These are phyloP conservation scores for Urechis unicinctus DNA, from an alignment of 2,888 invertebrate species.

Conservation along the genomic window DNA sequence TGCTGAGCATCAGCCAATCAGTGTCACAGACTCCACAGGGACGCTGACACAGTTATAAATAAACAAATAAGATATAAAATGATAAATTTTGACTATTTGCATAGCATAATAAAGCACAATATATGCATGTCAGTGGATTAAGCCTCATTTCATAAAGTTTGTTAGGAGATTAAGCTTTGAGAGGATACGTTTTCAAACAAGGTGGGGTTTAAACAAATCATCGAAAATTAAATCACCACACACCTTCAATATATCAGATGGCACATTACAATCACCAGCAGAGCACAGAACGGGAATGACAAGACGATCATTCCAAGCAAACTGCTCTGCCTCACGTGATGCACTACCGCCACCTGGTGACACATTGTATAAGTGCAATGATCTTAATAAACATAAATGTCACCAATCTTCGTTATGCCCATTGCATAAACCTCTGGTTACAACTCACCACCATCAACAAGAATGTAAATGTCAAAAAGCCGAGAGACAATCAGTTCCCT, in stretches of 20 bases:
- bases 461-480: slow-evolving; percentile 42
- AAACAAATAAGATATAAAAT: background rate
- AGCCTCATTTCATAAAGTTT: too few species aligned
- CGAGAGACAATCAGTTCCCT: slow-evolving; percentile 40
- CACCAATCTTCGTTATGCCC: too few species aligned
- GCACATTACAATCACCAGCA: slow-evolving; percentile 33
- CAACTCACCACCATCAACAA: slow-evolving; percentile 47
- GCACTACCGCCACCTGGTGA: slow-evolving; percentile 33
- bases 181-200: too few species aligned
- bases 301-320: slow-evolving; percentile 46
- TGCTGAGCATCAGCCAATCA: slow-evolving; percentile 11
- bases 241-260: slow-evolving; percentile 27
- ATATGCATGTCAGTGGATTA: too few species aligned
- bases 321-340: slow-evolving; percentile 43
- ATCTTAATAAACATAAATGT: background rate
- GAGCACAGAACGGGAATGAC: slow-evolving; percentile 43
- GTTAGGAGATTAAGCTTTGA: background rate
- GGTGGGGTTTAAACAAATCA: too few species aligned
- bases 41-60: too few species aligned
- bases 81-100: too few species aligned
- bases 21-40: slow-evolving; percentile 11
- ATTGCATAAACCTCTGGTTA: slow-evolving; percentile 6
- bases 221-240: background rate
- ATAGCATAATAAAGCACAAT: too few species aligned
- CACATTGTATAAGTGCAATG: background rate